These are phyloP conservation scores for Nomada ferruginata DNA, from an alignment of 2,888 invertebrate species.

Conservation along the genomic window DNA sequence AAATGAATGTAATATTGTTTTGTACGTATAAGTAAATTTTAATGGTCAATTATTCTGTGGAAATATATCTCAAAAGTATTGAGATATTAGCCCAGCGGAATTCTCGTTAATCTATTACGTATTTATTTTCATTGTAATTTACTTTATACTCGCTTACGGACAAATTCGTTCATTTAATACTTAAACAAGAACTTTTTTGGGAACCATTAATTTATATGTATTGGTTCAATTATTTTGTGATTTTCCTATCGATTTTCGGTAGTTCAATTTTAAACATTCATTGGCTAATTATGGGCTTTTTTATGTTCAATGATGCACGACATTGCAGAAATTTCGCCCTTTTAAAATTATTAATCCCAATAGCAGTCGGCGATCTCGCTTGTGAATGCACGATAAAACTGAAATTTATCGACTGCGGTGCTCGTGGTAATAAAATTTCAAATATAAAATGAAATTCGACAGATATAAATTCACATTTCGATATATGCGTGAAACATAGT, in stretches of 20 bases:
- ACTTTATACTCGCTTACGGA: too few species aligned
- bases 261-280: neutral
- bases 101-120: too few species aligned
- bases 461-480: neutral
- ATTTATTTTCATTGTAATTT: too few species aligned
- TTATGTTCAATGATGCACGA: neutral
- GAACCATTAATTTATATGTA: too few species aligned
- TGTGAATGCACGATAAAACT: neutral
- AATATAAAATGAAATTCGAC: neutral
- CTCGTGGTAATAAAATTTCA: neutral
- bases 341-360: constrained; percentile 2
- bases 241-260: neutral
- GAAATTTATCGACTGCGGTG: neutral
- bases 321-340: neutral
- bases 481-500: neutral
- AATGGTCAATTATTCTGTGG: too few species aligned
- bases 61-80: too few species aligned
- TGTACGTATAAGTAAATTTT: too few species aligned
- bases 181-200: too few species aligned
- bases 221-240: too few species aligned
- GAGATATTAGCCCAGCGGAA: too few species aligned
- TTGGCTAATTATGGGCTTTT: neutral
- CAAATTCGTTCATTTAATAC: too few species aligned
- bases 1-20: too few species aligned
- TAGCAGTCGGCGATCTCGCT: neutral